These are phyloP conservation scores for Girardia tigrina DNA, from an alignment of 2,888 invertebrate species.

Conservation along the genomic window DNA sequence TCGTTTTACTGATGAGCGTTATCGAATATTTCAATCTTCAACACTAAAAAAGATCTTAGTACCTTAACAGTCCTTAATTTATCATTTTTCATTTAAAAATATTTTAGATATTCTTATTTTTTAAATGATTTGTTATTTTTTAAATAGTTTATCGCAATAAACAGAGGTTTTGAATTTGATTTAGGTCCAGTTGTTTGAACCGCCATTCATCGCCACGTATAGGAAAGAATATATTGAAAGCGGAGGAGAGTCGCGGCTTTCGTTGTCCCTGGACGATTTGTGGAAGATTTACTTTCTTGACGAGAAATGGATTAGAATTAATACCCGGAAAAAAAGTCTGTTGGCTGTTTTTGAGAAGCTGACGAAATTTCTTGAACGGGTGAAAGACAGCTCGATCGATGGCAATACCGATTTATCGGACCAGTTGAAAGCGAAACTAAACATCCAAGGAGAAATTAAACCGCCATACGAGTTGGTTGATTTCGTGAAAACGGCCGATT, in stretches of 20 bases:
- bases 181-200: background rate
- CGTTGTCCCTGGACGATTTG: conserved; percentile 73
- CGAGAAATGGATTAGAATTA: conserved; percentile 60
- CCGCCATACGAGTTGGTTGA: conserved; percentile 65
- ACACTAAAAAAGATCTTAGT: too few relatives aligned
- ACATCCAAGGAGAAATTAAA: conserved; percentile 59
- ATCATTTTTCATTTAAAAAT: too few relatives aligned
- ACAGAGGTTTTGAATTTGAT: background rate
- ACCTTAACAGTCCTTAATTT: too few relatives aligned
- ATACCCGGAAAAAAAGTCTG: conserved; percentile 68
- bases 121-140: too few relatives aligned
- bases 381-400: conserved; percentile 3
- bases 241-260: conserved; percentile 52
- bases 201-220: conserved; percentile 90
- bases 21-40: too few relatives aligned
- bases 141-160: too few relatives aligned
- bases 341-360: conserved; percentile 43
- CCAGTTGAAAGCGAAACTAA: conserved; percentile 43
- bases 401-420: conserved; percentile 41
- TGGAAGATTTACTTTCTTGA: conserved; percentile 96
- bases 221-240: conserved; percentile 91
- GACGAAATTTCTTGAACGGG: conserved; percentile 6
- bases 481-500: conserved; percentile 42
- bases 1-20: too few relatives aligned
- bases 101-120: too few relatives aligned